A percentile compares a stretch with the other conserved stretches of the same genome.
Evolutionary conservation across 2,888 invertebrate species (phyloP).

Genomic region (Microplitis deprimator): DNA sequence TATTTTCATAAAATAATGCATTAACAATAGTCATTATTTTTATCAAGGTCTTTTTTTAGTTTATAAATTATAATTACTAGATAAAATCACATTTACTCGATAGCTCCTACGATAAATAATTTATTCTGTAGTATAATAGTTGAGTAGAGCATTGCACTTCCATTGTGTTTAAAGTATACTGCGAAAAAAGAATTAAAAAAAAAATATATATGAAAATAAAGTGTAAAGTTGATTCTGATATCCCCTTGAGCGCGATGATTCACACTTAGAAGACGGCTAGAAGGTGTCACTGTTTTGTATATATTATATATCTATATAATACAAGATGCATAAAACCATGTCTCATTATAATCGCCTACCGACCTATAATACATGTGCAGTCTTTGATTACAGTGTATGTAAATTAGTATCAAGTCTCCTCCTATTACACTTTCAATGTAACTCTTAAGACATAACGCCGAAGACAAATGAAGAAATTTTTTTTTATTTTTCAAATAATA

Average conservation of each 20-base stretch:
- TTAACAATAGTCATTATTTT: background rate
- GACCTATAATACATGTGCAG: background rate
- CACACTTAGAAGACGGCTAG: background rate
- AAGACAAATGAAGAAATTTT: background rate
- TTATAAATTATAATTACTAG: background rate
- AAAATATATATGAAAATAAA: background rate
- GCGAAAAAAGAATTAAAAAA: background rate
- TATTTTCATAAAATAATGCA: too few relatives aligned
- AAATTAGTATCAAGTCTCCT: background rate
- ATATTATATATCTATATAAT: background rate
- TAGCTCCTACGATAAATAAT: background rate
- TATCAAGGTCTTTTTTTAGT: background rate
- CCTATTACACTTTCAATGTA: background rate
- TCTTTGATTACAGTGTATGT: background rate
- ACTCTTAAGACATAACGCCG: background rate
- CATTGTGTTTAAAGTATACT: background rate
- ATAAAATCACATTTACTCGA: background rate
- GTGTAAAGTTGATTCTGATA: background rate
- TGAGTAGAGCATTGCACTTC: slow-evolving; percentile 1
- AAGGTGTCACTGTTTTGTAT: background rate
- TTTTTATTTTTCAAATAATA: background rate
- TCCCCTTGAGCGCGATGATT: background rate
- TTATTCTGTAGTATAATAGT: background rate
- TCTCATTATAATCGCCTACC: slow-evolving; percentile 1
- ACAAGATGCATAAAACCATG: slow-evolving; percentile 1